Base-by-base conservation (phyloP, 1,140 invertebrate genomes). In the Venustaconcha ellipsiformis region DNA sequence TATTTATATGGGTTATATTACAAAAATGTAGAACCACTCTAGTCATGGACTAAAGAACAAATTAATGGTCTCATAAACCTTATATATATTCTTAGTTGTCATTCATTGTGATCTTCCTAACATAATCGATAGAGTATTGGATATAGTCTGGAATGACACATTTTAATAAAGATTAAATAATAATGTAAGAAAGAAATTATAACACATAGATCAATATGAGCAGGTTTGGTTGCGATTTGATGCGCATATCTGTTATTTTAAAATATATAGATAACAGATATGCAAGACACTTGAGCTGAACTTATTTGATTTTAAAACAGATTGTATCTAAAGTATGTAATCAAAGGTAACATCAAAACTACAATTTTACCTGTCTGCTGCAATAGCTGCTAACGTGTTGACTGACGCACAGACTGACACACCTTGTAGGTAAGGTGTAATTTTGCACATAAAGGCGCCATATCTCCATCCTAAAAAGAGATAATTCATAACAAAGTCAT, bases 401-500 rank as follows among this genome's bases (percentile, higher is more conserved):
- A 78, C 78, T 11, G 80, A 78, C 6, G 80, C 79, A 63, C 75
- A 76, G 12, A 76, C 80, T 18, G 79, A 96, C 26, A 97, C 95
- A 69, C 96, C 96, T 90, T 97, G 96, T 80, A 97, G 94, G 88
- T 97, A 97, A 1, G 96, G 95, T 57, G 96, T 95, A 8, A 94
- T 95, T 91, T 97, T 97, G 91, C 96, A 97, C 94, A 97, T 95
- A 90, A 94, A 93, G 93, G 95, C 94, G 72, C 96, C 96, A 58
- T 77, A 78, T 30, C 70, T 70, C 80, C 74, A 77, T 13, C 72
- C 74, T 79, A 70, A 37, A 73, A 79, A 72, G 12, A 48, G 72
- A 37, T 72, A 18, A 17, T 55, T 57, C n/a, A 72, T 12, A 26
- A 48, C 26, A 1, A 70, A 69, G 13, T 14, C 11, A n/a, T 59